Evolutionary conservation across 2,113 vertebrate species (phyloP).

Genomic region (Coryphaenoides rupestris): DNA sequence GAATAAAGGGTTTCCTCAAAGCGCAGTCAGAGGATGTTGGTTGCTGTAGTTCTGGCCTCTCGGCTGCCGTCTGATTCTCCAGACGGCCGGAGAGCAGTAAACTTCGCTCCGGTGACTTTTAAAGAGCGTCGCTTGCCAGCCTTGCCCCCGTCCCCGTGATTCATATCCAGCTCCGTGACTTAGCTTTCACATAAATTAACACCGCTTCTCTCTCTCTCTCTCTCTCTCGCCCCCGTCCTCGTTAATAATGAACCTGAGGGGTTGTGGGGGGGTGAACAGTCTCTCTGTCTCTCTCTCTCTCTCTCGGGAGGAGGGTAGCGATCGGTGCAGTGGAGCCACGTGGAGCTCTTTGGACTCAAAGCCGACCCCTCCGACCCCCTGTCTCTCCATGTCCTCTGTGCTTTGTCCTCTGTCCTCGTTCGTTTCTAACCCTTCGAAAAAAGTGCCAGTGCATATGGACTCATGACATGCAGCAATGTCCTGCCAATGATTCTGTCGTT

Average conservation of each 20-base stretch:
- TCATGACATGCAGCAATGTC: no score
- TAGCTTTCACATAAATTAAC: slow-evolving; percentile 42
- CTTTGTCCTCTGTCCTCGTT: no score
- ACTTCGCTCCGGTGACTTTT: slow-evolving; percentile 12
- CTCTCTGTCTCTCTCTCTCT: no score
- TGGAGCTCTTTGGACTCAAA: slow-evolving; percentile 40
- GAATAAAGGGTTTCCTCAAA: no score
- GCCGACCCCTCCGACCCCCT: background rate
- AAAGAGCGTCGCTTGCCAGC: slow-evolving; percentile 5
- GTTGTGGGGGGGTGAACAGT: slow-evolving; percentile 2
- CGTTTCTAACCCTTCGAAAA: no score
- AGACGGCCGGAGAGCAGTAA: background rate
- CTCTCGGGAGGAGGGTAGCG: background rate
- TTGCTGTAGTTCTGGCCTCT: no score
- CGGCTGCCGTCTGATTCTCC: background rate
- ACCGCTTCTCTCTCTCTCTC: slow-evolving; percentile 16
- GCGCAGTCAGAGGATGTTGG: no score
- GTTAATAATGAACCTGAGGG: slow-evolving; percentile 35
- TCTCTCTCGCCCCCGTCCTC: slow-evolving; percentile 28
- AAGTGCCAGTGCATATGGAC: no score
- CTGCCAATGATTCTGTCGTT: no score
- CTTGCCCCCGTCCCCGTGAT: slow-evolving; percentile 11
- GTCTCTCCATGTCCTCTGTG: no score
- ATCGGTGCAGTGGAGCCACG: slow-evolving; percentile 33
- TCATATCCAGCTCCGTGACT: slow-evolving; percentile 20